Base-by-base conservation (phyloP, 2,113 vertebrate species). In the Bagarius yarrelli region DNA sequence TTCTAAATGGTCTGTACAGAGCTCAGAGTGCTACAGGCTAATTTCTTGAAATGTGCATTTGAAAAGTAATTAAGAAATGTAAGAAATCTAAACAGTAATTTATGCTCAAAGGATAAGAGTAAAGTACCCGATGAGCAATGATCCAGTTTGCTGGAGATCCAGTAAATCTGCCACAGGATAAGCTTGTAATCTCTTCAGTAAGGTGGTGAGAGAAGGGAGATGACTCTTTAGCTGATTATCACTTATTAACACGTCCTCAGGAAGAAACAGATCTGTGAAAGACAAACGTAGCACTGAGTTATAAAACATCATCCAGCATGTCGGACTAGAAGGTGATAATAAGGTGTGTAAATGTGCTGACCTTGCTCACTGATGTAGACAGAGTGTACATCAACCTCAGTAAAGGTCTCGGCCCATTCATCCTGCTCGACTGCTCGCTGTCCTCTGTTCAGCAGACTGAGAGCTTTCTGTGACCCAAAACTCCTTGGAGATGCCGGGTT, bases 161-260 rank as follows among this genome's bases (percentile, higher is more conserved):
- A 59, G 85, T 79, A 92, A 90, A 82, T 92, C 91, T 0, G 80
- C 52, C 59, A 93, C 89, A 75, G 83, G 83, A 71, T 93, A 82
- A 0, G 50, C 89, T 76, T 70, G 87, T 53, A 93, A 86, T 44
- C 90, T 80, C 77, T 87, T 88, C 77, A 91, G 75, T 78, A 83
- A 87, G 73, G 75, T 61, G 57, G 79, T 87, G 69, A 92, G 50
- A 0, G 86, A 78, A 21, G 92, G 92, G 80, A 93, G 85, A 82
- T 87, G 85, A 69, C 82, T 88, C 76, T 64, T 89, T 30, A 92
- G 90, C 5, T 83, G 72, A 36, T 61, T 76, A 66, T 89, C 83
- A 0, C 77, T 61, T 27, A 55, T 32, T n/a, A 81, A 3, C 56
- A 63, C 27, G 25, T 74, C 79, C 44, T 81, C 79, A 34, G 71